A percentile compares a stretch with the other conserved stretches of the same genome.
Evolutionary conservation across 2,113 vertebrate species (phyloP).

Genomic region (Planiliza haematocheilus): DNA sequence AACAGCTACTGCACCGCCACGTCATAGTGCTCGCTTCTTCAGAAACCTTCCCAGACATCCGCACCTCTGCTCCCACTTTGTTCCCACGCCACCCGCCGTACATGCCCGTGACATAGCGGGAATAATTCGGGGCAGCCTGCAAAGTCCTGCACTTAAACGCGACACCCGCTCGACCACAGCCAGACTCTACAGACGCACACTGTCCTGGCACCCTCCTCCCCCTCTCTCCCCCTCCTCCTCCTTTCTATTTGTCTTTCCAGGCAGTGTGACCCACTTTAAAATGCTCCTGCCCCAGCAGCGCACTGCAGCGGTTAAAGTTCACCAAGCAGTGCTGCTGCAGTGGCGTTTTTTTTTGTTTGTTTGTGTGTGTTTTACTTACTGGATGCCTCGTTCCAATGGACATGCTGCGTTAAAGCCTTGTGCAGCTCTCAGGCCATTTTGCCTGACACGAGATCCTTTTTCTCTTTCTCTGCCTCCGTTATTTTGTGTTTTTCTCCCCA

Average conservation of each 20-base stretch:
- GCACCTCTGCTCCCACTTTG: conserved; percentile 15
- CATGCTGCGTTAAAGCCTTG: conserved; percentile 70
- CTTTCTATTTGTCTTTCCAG: conserved; percentile 61
- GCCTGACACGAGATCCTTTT: conserved; percentile 38
- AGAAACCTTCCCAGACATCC: conserved; percentile 43
- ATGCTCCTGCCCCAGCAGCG: conserved; percentile 47
- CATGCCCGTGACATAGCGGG: conserved; percentile 5
- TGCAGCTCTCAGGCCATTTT: conserved; percentile 55
- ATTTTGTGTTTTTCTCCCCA: conserved; percentile 18
- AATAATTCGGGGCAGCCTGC: conserved; percentile 21
- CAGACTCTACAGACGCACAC: conserved; percentile 53
- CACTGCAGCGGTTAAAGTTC: conserved; percentile 50
- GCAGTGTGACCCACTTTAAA: conserved; percentile 76
- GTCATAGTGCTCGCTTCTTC: conserved; percentile 23
- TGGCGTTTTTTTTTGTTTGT: conserved; percentile 6
- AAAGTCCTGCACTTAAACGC: conserved; percentile 39
- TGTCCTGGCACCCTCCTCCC: neutral
- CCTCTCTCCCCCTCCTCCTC: conserved; percentile 9
- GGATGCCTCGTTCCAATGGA: conserved; percentile 62
- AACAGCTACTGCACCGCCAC: conserved; percentile 10
- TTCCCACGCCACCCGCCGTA: neutral
- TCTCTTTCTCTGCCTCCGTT: conserved; percentile 36
- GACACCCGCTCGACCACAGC: too few species aligned
- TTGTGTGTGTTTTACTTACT: conserved; percentile 76
- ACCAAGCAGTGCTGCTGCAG: conserved; percentile 44